Evolutionary conservation across 1,140 invertebrate species (phyloP), one percentile per base, ranked within the genome.

Genomic region (Helicoverpa armigera): DNA sequence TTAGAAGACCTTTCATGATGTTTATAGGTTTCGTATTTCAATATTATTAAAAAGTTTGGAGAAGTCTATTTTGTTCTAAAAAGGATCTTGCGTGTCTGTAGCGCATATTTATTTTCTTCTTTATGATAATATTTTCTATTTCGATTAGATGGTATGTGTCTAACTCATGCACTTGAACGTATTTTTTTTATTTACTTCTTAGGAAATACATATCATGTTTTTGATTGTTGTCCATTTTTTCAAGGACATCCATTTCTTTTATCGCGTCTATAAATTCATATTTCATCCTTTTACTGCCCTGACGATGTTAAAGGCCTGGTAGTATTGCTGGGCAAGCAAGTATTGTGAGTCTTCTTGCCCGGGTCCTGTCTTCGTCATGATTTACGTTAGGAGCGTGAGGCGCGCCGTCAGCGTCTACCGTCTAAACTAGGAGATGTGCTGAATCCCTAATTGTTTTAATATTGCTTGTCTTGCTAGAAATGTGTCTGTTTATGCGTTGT

Each of bases 361-460:
- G 67, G 2, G 61, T 50, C 50, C 29, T 53, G 23, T 50, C 50
- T 70, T 69, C 31, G 14, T 65, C 4, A 70, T 70, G 67, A 70
- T 70, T 70, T 70, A 70, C 18, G 11, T 2, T 50, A 12, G 48
- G 23, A 13, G 48, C 50, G 67, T 70, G 67, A 16, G 18, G 58
- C 60, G 79, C 60, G 58, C 50, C 81, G 69, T 54, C 50, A 70
- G 50, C 53, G 10, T 56, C 74, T 77, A 72, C 69, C 74, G 82
- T 80, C 85, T 82, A 80, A 53, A 84, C 73, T 83, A 72, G 31
- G 48, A 83, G 67, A 70, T 53, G 48, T 43, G 61, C 61, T 65
- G 61, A 43, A 35, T 43, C 5, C 31, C 29, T 65, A 65, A 65
- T 43, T 65, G 61, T 78, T 78, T 75, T 72, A 13, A 35, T 65